Evolutionary conservation across 2,888 invertebrate genomes (phyloP).

Genomic region (Stenotaenia linearis): DNA sequence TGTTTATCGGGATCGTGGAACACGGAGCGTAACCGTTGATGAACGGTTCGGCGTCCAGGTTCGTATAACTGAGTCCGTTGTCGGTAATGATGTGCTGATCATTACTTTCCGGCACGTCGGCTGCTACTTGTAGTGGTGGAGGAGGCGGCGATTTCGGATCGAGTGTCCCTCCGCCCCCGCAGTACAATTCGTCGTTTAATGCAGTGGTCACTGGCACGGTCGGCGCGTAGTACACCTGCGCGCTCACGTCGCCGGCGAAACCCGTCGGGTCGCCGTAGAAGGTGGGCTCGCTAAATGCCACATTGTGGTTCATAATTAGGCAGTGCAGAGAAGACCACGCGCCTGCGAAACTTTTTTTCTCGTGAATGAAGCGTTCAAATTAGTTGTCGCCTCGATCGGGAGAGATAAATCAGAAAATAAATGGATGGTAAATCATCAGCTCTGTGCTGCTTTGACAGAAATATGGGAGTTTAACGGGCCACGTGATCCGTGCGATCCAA

Average conservation of each 20-base stretch:
- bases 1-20: constrained; percentile 44
- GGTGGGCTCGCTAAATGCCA: constrained; percentile 17
- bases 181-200: neutral
- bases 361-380: constrained; percentile 24
- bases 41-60: constrained; percentile 57
- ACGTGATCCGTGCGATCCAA: constrained; percentile 14
- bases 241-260: neutral
- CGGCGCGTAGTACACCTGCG: constrained; percentile 26
- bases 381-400: constrained; percentile 13
- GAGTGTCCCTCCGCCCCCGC: neutral
- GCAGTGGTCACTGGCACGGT: neutral
- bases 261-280: neutral
- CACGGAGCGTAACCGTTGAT: constrained; percentile 44
- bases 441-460: constrained; percentile 31
- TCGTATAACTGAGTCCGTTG: constrained; percentile 82
- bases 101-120: neutral
- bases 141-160: neutral
- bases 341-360: neutral
- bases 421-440: constrained; percentile 36
- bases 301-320: constrained; percentile 34
- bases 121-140: constrained; percentile 17
- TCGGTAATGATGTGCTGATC: constrained; percentile 52
- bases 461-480: constrained; percentile 28
- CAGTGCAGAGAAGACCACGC: neutral
- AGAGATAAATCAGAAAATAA: constrained; percentile 36